phyloP scores from a whole-genome alignment of 1,140 invertebrate genomes.

The Drosophila novamexicana region DNA sequence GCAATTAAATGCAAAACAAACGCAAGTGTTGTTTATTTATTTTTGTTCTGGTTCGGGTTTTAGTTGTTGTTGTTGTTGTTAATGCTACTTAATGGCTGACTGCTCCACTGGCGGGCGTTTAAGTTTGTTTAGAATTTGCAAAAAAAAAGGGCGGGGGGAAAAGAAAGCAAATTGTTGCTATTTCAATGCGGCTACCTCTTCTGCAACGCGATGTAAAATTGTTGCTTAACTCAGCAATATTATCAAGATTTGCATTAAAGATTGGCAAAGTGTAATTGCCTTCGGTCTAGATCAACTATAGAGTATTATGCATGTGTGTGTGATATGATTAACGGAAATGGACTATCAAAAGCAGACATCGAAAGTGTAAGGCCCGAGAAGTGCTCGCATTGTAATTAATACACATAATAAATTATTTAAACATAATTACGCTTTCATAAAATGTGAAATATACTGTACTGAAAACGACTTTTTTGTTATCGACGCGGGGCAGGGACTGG shows the following conservation, averaged over 20 bases:
- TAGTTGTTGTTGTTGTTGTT: conserved; percentile 8
- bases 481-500: neutral
- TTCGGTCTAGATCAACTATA: conserved; percentile 1
- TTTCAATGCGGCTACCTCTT: conserved; percentile 5
- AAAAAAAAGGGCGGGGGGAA: neutral
- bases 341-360: conserved; percentile 36
- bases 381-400: conserved; percentile 61
- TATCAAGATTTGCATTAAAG: neutral
- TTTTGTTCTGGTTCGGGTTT: neutral
- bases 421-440: conserved; percentile 54
- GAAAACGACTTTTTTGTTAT: conserved; percentile 60
- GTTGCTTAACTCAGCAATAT: neutral
- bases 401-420: conserved; percentile 74
- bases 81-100: conserved; percentile 25
- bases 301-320: neutral
- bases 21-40: conserved; percentile 40
- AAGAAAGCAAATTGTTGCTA: conserved; percentile 1
- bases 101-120: conserved; percentile 3
- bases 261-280: neutral
- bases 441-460: conserved; percentile 42
- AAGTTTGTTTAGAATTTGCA: conserved; percentile 40
- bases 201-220: neutral
- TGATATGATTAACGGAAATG: conserved; percentile 37
- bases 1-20: conserved; percentile 29
- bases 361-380: conserved; percentile 9